phyloP scores from a whole-genome alignment of 1,140 invertebrate genomes.

The Condylostylus longicornis region DNA sequence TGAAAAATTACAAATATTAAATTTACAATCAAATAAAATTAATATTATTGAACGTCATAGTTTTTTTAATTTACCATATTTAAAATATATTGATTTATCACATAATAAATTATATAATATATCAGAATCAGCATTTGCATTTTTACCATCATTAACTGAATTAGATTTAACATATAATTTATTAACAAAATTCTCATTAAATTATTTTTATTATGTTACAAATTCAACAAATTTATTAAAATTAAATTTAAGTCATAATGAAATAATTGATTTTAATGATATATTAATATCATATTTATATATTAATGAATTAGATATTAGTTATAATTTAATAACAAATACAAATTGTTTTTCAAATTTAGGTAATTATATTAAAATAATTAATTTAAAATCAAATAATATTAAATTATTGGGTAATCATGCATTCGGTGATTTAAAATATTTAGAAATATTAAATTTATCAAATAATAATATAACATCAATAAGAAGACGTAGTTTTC shows the following conservation, averaged over 20 bases:
- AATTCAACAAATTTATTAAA: conserved; percentile 41
- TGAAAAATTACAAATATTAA: conserved; percentile 48
- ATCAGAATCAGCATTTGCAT: conserved; percentile 44
- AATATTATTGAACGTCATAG: conserved; percentile 37
- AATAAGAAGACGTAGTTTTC: conserved; percentile 59
- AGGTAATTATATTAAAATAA: conserved; percentile 43
- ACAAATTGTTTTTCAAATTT: conserved; percentile 48
- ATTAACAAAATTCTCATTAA: conserved; percentile 46
- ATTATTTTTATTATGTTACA: conserved; percentile 49
- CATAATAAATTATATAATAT: conserved; percentile 48
- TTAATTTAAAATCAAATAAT: conserved; percentile 58
- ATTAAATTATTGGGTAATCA: conserved; percentile 52
- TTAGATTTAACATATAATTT: conserved; percentile 59
- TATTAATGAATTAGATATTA: conserved; percentile 53
- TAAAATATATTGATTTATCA: conserved; percentile 53
- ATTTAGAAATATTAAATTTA: conserved; percentile 57
- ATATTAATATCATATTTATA: conserved; percentile 37
- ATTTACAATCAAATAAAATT: conserved; percentile 56
- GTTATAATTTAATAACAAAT: conserved; percentile 47
- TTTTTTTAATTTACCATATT: conserved; percentile 49
- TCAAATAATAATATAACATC: conserved; percentile 56
- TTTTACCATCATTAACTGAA: conserved; percentile 49
- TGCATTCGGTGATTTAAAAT: conserved; percentile 49
- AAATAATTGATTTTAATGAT: conserved; percentile 42
- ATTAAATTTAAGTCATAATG: conserved; percentile 55